Evolutionary conservation across 2,888 invertebrate genomes (phyloP), one percentile per base, ranked within the genome.

Genomic region (Amphipoea oculea): DNA sequence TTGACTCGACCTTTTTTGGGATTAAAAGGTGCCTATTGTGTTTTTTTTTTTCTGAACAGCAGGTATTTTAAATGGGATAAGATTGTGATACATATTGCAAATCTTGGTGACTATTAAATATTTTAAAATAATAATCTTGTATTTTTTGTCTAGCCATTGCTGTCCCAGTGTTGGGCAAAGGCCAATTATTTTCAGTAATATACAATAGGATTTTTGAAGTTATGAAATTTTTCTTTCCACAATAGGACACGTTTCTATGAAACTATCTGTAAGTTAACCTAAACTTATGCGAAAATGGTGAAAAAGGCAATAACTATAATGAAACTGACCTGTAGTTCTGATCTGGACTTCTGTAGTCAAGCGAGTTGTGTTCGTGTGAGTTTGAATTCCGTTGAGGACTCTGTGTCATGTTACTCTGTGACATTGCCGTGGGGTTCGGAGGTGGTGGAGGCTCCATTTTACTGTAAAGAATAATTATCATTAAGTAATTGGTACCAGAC

Each of bases 401-500:
- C 84, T 95, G 95, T 42, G 95, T 92, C 23, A 89, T 84, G 45
- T 86, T 89, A 73, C 90, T 89, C 76, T 89, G 89, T 14, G 95
- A 93, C 95, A 95, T 94, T 0, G 93, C 94, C 1, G 94, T 90
- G 3, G 96, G 95, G 86, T 95, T 95, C 0, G 95, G 94, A 0
- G 96, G 96, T 1, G 96, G 96, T 0, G 96, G 95, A 1, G 96
- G 96, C 82, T 96, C 96, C 94, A 96, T 94, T 95, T 96, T 96
- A 70, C 96, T 96, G 83, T 0, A 86, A 88, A 48, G 17, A 14
- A 17, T 17, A 20, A 51, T 57, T 4, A 62, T 62, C 0, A 67
- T 11, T 42, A 42, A 14, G 6, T 62, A 62, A 62, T 14, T 14
- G 14, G 2, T 12, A 60, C 12, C 12, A 62, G 60, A 7, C 12